These are phyloP conservation scores for Tolmerus cingulatus DNA, from an alignment of 2,888 invertebrate species.

Conservation along the genomic window DNA sequence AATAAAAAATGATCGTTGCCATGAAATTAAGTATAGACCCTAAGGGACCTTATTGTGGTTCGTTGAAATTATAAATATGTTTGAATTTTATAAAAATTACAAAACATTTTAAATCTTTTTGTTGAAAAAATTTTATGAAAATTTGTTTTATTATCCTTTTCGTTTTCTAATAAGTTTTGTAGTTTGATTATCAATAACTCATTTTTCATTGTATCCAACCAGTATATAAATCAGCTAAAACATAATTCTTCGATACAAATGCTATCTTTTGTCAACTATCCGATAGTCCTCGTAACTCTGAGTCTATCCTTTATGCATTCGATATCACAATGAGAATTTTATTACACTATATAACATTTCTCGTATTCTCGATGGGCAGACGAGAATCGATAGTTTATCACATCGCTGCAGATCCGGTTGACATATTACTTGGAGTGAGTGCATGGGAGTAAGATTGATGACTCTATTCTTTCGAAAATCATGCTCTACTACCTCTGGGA, in stretches of 20 bases:
- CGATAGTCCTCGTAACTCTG: not conserved
- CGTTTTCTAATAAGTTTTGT: not conserved
- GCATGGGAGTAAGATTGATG: constrained; percentile 26
- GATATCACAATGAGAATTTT: not conserved
- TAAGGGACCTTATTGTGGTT: no score
- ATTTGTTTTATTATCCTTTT: not conserved
- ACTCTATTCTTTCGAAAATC: constrained; percentile 10
- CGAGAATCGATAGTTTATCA: constrained; percentile 22
- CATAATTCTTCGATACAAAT: not conserved
- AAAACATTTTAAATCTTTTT: no score
- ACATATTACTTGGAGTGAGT: constrained; percentile 29
- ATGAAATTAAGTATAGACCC: no score
- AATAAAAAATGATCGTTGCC: no score
- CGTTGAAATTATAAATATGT: no score
- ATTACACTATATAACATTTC: not conserved
- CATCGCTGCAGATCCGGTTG: constrained; percentile 13
- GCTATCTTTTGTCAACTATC: not conserved
- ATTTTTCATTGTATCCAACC: not conserved
- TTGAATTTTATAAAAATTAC: no score
- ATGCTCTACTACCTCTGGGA: not conserved
- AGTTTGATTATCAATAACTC: not conserved
- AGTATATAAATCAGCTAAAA: not conserved
- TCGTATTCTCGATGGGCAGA: not conserved
- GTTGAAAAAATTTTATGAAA: no score
- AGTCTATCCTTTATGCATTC: constrained; percentile 1